Conservation (phyloP, 2,113 vertebrate genomes). For the Zonotrichia leucophrys region DNA sequence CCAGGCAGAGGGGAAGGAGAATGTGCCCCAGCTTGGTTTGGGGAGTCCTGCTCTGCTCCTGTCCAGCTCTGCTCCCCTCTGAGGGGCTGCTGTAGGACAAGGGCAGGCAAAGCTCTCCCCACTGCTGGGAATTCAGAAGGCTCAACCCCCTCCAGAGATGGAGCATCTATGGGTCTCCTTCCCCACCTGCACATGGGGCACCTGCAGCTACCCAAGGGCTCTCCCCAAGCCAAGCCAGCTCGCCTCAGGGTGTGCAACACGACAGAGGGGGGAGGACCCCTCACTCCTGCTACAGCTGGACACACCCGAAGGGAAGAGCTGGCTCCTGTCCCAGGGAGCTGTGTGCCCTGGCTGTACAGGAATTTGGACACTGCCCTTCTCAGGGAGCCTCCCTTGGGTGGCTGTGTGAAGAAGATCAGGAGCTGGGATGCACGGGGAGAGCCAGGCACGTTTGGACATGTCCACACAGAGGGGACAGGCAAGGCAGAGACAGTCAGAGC, state of each 20-base stretch:
- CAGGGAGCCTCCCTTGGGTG: neutral
- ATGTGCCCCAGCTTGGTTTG: neutral
- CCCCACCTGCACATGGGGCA: neutral
- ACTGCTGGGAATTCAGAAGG: rapidly evolving
- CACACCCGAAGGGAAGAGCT: neutral
- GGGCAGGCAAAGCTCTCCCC: neutral
- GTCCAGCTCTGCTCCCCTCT: neutral
- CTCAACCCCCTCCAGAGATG: neutral
- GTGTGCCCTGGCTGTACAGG: neutral
- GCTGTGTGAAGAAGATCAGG: neutral
- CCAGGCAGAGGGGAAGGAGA: neutral
- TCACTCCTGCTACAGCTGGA: rapidly evolving
- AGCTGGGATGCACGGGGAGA: neutral
- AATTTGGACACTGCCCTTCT: neutral
- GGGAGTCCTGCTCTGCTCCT: neutral
- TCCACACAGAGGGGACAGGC: neutral
- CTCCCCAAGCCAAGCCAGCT: neutral
- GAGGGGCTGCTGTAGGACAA: neutral
- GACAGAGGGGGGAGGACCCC: neutral
- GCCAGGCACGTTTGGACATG: neutral
- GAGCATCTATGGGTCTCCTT: neutral
- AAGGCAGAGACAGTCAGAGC: neutral
- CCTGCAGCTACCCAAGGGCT: neutral
- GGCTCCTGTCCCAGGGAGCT: neutral
- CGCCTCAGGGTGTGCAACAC: rapidly evolving